Conservation (phyloP, 92 coral and sea anemone genomes). For the Paramuricea clavata region DNA sequence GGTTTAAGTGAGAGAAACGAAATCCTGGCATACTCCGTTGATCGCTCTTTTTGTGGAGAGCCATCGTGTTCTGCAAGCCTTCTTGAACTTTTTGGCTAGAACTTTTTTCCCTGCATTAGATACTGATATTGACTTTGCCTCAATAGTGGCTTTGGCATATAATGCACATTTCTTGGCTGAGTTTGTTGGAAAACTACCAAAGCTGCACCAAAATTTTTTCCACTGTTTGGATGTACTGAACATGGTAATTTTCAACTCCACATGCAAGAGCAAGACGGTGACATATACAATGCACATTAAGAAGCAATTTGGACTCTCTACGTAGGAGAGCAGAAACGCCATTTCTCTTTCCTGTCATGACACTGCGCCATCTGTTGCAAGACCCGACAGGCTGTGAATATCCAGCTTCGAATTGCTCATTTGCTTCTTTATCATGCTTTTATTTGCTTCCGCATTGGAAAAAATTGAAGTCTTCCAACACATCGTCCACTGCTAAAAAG, state of each 20-base stretch:
- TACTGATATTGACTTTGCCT: constrained; percentile 37
- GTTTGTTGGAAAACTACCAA: constrained; percentile 34
- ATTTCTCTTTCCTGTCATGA: constrained; percentile 72
- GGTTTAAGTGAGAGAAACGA: constrained; percentile 69
- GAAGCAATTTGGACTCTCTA: constrained; percentile 55
- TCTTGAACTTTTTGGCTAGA: constrained; percentile 65
- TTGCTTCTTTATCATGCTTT: constrained; percentile 67
- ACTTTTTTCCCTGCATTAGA: constrained; percentile 41
- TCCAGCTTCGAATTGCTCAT: constrained; percentile 16
- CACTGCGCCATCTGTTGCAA: constrained; percentile 68
- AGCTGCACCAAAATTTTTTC: constrained; percentile 64
- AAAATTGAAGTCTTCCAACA: constrained; percentile 43
- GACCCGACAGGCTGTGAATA: constrained; percentile 26
- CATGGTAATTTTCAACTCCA: constrained; percentile 51
- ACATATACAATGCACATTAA: constrained; percentile 66
- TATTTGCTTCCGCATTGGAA: constrained; percentile 50
- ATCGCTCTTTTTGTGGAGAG: constrained; percentile 73
- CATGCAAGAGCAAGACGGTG: constrained; percentile 64
- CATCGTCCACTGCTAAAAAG: not conserved
- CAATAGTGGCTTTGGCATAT: constrained; percentile 45
- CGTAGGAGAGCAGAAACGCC: constrained; percentile 63
- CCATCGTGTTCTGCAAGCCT: no score
- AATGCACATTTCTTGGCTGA: constrained; percentile 1
- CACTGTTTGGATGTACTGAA: constrained; percentile 41
- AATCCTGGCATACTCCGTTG: constrained; percentile 74